Percentiles rank a stretch among this genome's conserved stretches.
Evolutionary conservation across 2,888 invertebrate species (phyloP).

Genomic region (Gortyna flavago): DNA sequence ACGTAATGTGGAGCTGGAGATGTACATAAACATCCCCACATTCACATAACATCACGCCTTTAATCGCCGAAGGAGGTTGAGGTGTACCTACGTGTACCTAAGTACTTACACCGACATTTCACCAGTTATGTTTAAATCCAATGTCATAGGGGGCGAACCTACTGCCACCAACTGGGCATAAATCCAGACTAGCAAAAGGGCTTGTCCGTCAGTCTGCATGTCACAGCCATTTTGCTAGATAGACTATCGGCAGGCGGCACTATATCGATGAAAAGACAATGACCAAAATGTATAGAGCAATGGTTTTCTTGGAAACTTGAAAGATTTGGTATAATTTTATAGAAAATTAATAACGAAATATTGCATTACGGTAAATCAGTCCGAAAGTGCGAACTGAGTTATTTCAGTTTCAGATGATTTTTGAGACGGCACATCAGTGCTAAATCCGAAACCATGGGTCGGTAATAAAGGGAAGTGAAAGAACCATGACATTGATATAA

Average conservation of each 20-base stretch:
- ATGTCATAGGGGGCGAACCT: too few species aligned
- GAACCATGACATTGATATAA: not conserved
- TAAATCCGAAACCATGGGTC: not conserved
- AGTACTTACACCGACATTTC: too few species aligned
- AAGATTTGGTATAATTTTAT: not conserved
- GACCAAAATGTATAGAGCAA: not conserved
- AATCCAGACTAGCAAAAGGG: too few species aligned
- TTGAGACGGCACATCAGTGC: not conserved
- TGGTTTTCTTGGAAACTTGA: not conserved
- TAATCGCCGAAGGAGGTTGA: too few species aligned
- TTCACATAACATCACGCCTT: too few species aligned
- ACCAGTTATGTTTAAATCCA: too few species aligned
- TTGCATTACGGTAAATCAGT: not conserved
- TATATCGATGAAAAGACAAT: not conserved
- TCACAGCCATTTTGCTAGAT: too few species aligned
- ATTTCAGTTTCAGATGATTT: not conserved
- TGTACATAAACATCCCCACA: too few species aligned
- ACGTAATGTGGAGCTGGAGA: too few species aligned
- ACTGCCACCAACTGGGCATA: too few species aligned
- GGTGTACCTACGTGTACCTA: too few species aligned
- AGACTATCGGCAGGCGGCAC: too few species aligned
- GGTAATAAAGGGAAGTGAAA: not conserved
- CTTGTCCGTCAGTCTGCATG: not conserved
- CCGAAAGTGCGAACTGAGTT: not conserved
- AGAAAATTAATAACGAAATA: not conserved